Base-by-base conservation (phyloP, 2,113 vertebrate species). In the Xyliphius kryptos region DNA sequence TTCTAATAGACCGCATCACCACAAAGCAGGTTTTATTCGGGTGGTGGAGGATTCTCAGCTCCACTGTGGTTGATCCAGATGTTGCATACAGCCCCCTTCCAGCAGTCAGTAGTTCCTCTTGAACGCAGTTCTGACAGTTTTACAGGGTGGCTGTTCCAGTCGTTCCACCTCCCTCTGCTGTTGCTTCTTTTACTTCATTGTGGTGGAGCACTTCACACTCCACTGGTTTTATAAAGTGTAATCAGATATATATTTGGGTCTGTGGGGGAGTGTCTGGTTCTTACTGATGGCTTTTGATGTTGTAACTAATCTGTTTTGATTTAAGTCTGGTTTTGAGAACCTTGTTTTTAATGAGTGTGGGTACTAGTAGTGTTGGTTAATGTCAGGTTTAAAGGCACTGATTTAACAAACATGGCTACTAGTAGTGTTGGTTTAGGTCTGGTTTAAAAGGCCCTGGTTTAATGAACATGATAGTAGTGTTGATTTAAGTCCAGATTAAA, bases 101-200 rank as follows among this genome's bases (percentile, higher is more conserved):
- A 46, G 14, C 19, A 38, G 54, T 20, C 50, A 48, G 9, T 53
- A 67, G 47, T 63, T 13, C 54, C 16, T 41, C 22, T 47, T 22
- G n/a, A 52, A 40, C 58, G 36, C 2, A 44, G 22, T 56, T 62
- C 40, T 44, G 53, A 49, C 54, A 36, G 40, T 26, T 74, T 71
- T 69, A 76, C 62, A 51, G 67, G 53, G 57, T 22, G 55, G 13
- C 49, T 56, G 38, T 59, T n/a, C 62, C 64, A 61, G 11, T 37
- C 46, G 60, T 67, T 68, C 72, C 67, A 69, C 63, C 37, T 50
- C 56, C 41, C n/a, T 55, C 44, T 10, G 53, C 56, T 56, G 36
- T 62, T 68, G 8, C 38, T 48, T 53, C 17, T 40, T 57, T 51
- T 61, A 26, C 22, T 22, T 36, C 46, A 62, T 22, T 4, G 50